Conservation (phyloP, 2,113 vertebrate species). For the Hippolais icterina region DNA sequence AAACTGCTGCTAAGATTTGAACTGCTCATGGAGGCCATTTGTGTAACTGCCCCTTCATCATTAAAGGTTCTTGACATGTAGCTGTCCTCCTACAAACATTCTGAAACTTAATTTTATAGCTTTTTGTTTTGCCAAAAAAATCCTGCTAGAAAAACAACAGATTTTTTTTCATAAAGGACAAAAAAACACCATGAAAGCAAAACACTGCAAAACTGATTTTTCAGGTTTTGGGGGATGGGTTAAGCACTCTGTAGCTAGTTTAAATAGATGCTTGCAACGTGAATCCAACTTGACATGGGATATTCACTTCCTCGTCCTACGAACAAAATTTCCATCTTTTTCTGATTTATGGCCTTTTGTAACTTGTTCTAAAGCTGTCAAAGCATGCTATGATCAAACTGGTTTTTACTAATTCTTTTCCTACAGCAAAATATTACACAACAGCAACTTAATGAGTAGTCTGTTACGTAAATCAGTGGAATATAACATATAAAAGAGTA, state of each 20-base stretch:
- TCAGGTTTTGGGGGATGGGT: fast-evolving
- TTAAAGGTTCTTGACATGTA: neutral
- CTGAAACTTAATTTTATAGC: neutral
- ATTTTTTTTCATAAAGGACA: neutral
- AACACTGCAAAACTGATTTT: neutral
- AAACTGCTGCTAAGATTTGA: neutral
- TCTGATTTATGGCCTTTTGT: neutral
- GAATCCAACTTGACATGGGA: neutral
- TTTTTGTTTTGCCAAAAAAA: neutral
- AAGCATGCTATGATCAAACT: neutral
- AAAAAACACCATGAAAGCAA: neutral
- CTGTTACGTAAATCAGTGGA: neutral
- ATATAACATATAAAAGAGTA: neutral
- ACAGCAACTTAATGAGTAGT: neutral
- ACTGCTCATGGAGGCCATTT: neutral
- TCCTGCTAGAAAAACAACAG: neutral
- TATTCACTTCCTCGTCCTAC: neutral
- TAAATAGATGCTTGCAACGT: neutral
- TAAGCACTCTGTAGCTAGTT: neutral
- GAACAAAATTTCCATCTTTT: neutral
- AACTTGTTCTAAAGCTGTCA: neutral
- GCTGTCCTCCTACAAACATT: neutral
- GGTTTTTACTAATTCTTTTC: neutral
- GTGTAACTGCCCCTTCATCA: neutral
- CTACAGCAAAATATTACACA: neutral